phyloP scores from a whole-genome alignment of 1,140 invertebrate species.

The Caenorhabditis latens region DNA sequence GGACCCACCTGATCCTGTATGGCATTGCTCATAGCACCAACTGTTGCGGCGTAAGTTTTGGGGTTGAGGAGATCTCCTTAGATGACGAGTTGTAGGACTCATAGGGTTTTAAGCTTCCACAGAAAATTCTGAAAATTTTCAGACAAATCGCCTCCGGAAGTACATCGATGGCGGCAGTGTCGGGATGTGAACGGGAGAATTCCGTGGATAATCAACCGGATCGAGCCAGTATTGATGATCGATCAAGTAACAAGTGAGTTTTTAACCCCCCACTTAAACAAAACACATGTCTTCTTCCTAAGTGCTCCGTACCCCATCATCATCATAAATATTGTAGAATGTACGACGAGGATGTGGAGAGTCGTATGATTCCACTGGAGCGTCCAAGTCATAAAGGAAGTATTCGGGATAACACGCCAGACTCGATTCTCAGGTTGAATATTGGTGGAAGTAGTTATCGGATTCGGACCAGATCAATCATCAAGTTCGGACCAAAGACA shows the following conservation, averaged over 20 bases:
- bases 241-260: slow-evolving; percentile 46
- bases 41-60: slow-evolving; percentile 25
- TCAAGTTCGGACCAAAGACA: slow-evolving; percentile 76
- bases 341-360: slow-evolving; percentile 43
- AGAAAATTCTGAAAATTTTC: not conserved
- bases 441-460: slow-evolving; percentile 76
- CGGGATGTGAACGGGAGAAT: slow-evolving; percentile 18
- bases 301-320: not conserved
- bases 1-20: not conserved
- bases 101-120: no score
- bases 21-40: slow-evolving; percentile 46
- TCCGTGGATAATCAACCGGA: slow-evolving; percentile 49
- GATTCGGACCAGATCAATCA: slow-evolving; percentile 72
- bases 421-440: slow-evolving; percentile 74
- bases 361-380: slow-evolving; percentile 33
- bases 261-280: not conserved
- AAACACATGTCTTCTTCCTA: not conserved
- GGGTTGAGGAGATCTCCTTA: no score
- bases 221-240: slow-evolving; percentile 27
- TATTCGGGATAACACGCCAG: slow-evolving; percentile 57
- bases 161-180: slow-evolving; percentile 27
- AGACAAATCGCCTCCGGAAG: slow-evolving; percentile 46
- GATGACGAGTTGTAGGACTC: no score
- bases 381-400: slow-evolving; percentile 44
- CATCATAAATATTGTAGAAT: slow-evolving; percentile 2